Conservation (phyloP, 1,140 invertebrate genomes). For the Myzus persicae region DNA sequence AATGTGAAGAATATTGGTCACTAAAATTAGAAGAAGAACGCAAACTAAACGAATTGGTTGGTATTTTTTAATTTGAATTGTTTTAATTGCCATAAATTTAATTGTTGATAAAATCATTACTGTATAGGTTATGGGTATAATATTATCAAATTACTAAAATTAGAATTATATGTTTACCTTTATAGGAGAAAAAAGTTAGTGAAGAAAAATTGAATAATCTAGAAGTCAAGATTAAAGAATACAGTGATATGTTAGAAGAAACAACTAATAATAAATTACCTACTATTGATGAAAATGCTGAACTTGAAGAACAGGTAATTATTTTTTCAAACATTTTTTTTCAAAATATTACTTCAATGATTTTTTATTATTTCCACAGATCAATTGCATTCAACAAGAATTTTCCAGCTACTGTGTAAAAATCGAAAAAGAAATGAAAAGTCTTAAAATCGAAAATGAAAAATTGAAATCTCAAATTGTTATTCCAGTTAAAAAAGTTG, state of each 20-base stretch:
- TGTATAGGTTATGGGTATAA: not conserved
- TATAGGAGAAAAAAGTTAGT: conserved; percentile 74
- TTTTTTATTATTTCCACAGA: conserved; percentile 28
- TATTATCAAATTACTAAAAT: not conserved
- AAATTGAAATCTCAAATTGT: conserved; percentile 63
- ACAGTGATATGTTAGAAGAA: conserved; percentile 76
- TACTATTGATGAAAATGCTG: conserved; percentile 78
- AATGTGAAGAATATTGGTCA: conserved; percentile 86
- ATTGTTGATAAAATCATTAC: not conserved
- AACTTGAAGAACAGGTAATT: conserved; percentile 73
- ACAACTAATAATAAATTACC: conserved; percentile 69
- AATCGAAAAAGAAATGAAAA: conserved; percentile 65
- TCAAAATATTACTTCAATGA: not conserved
- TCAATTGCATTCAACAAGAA: conserved; percentile 52
- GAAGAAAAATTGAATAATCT: conserved; percentile 81
- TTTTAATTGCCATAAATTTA: not conserved
- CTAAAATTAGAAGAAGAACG: conserved; percentile 80
- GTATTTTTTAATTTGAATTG: not conserved
- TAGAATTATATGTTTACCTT: not conserved
- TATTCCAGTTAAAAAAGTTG: not conserved
- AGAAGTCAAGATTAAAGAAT: conserved; percentile 78
- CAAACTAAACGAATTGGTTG: conserved; percentile 72
- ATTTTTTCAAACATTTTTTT: not conserved
- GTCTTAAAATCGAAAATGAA: conserved; percentile 69
- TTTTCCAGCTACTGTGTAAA: conserved; percentile 66